A percentile compares a stretch with the other conserved stretches of the same genome.
These are phyloP conservation scores for Blastomussa wellsi DNA, from an alignment of 92 coral and sea anemone species.

Conservation along the genomic window DNA sequence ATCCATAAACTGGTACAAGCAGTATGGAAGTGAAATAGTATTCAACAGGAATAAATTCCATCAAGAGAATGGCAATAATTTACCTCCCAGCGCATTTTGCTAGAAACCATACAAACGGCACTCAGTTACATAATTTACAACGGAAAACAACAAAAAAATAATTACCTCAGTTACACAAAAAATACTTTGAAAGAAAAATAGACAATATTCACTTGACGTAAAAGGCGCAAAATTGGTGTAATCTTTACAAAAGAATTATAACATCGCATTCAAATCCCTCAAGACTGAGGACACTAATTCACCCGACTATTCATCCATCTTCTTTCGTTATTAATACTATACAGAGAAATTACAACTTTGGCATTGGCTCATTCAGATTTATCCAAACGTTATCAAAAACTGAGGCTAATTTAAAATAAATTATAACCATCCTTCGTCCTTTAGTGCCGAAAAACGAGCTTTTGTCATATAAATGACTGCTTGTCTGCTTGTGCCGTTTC, in stretches of 20 bases:
- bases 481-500: too few relatives aligned
- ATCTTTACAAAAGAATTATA: too few relatives aligned
- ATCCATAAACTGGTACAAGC: neutral
- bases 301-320: neutral
- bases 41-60: neutral
- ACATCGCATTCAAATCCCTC: too few relatives aligned
- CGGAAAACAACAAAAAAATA: slow-evolving; percentile 7
- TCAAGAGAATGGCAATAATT: neutral
- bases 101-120: neutral
- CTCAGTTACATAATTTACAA: neutral
- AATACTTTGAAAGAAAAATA: neutral
- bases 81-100: neutral
- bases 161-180: neutral
- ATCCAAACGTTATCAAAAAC: neutral
- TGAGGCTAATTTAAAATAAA: neutral
- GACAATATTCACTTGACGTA: too few relatives aligned
- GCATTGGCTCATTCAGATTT: neutral
- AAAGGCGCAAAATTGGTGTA: too few relatives aligned
- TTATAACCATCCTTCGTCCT: neutral
- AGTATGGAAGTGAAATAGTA: neutral
- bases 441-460: neutral
- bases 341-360: neutral
- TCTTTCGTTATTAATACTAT: neutral
- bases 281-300: neutral
- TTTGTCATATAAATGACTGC: too few relatives aligned